Percentiles rank a stretch among this genome's conserved stretches.
Evolutionary conservation across 1,140 invertebrate species (phyloP).

Genomic region (Meloidogyne exigua): DNA sequence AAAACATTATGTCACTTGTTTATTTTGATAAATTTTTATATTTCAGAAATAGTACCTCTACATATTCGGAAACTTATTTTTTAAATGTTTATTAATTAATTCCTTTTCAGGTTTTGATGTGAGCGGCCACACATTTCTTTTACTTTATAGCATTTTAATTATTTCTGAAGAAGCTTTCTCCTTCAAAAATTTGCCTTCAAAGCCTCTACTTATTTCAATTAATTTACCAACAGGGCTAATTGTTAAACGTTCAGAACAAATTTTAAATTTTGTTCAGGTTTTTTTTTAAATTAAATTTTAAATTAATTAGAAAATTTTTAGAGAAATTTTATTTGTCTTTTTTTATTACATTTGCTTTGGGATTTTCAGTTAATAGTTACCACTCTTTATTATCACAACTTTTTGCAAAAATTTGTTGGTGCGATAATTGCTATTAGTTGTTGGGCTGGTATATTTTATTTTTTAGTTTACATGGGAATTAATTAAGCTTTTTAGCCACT

Average conservation of each 20-base stretch:
- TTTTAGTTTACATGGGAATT: too few species aligned
- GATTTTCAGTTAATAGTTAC: constrained; percentile 28
- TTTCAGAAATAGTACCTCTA: too few species aligned
- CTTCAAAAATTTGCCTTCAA: constrained; percentile 47
- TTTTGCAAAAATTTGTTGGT: constrained; percentile 27
- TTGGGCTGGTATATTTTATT: constrained; percentile 13
- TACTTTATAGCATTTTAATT: constrained; percentile 56
- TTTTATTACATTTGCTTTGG: constrained; percentile 21
- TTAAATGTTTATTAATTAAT: background rate
- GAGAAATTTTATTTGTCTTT: constrained; percentile 19
- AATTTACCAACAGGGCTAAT: constrained; percentile 11
- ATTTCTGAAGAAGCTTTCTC: constrained; percentile 59
- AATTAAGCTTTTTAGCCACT: background rate
- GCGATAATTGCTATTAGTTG: constrained; percentile 21
- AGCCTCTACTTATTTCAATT: constrained; percentile 10
- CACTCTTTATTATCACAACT: constrained; percentile 22
- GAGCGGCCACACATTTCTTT: constrained; percentile 57
- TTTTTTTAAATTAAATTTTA: background rate
- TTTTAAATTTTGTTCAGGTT: constrained; percentile 77
- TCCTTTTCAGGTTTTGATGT: constrained; percentile 41
- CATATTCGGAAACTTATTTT: too few species aligned
- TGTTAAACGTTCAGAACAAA: constrained; percentile 63
- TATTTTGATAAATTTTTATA: background rate
- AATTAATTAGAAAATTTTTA: constrained; percentile 19
- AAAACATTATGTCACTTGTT: background rate